Evolutionary conservation across 2,888 invertebrate genomes (phyloP), one percentile per base, ranked within the genome.

Genomic region (Allacma fusca): DNA sequence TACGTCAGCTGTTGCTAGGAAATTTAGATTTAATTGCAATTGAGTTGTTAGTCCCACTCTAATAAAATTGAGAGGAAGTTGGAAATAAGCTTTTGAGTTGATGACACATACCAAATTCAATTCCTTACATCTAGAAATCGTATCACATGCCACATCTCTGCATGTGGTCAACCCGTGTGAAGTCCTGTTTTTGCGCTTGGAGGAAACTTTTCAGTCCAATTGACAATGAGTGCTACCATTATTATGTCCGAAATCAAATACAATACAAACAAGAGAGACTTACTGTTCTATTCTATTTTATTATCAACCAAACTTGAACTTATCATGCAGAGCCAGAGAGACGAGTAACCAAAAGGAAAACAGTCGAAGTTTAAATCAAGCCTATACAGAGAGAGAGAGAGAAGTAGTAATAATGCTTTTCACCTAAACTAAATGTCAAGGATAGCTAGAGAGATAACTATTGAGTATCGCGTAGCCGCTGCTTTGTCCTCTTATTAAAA

Each of bases 81-180:
- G 70, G 70, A 24, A 70, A 50, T 26, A 70, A 70, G 50, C 50
- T 72, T 29, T 72, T 59, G 72, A 34, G 59, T 72, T 72, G 57
- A 62, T 72, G 72, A 72, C 72, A 72, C 29, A 59, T 29, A 62
- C 29, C 34, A 59, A 72, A 72, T 59, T 72, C 29, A 59, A 57
- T 72, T 50, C 57, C 50, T 57, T 59, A 59, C 21, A 29, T 21
- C 59, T 40, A n/a, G 44, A 67, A 75, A 75, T 67, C 50, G 68
- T 75, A 75, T 75, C 75, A 68, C 68, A 75, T 75, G 50, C 68
- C 75, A 44, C 75, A 75, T 75, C 75, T 75, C 75, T 28, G 68
- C 75, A 75, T 67, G 75, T 75, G 75, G 75, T 75, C 68, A 75
- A 26, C 65, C 75, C 34, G 23, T 50, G n/a, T 57, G 67, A 5